Conservation (phyloP, 2,113 vertebrate genomes). For the Cacatua alba region DNA sequence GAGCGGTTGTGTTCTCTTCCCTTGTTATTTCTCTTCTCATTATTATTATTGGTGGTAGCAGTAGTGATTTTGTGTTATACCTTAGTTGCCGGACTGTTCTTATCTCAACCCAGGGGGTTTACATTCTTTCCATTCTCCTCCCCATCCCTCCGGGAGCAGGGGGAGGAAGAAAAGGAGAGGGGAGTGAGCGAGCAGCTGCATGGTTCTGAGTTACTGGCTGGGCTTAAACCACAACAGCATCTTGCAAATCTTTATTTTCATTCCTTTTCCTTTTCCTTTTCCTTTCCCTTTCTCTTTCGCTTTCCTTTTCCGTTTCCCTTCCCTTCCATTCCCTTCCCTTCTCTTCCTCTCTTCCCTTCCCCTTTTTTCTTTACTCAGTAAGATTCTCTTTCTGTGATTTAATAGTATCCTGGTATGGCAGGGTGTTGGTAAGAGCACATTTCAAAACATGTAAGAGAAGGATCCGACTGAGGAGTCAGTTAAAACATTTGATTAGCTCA, state of each 20-base stretch:
- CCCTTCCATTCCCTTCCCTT: no score
- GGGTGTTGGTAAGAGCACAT: not conserved
- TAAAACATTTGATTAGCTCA: not conserved
- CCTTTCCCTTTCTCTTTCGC: not conserved
- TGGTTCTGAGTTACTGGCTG: not conserved
- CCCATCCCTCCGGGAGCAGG: not conserved
- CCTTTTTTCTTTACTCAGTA: not conserved
- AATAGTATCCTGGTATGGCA: not conserved
- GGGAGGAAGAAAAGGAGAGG: not conserved
- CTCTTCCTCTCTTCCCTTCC: not conserved
- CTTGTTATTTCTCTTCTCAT: no score
- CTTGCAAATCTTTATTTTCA: not conserved
- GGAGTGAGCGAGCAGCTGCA: rapidly evolving
- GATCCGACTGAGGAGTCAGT: not conserved
- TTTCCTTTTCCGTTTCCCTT: not conserved
- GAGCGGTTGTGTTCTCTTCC: no score
- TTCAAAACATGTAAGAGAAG: not conserved
- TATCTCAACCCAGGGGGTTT: not conserved
- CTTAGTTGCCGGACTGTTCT: not conserved
- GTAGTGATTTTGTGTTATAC: not conserved
- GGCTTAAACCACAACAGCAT: not conserved
- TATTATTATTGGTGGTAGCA: not conserved
- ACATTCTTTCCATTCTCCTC: not conserved
- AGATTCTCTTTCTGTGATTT: not conserved
- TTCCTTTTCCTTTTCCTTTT: not conserved